Conservation (phyloP, 2,888 invertebrate genomes). For the Gymnosoma rotundatum region DNA sequence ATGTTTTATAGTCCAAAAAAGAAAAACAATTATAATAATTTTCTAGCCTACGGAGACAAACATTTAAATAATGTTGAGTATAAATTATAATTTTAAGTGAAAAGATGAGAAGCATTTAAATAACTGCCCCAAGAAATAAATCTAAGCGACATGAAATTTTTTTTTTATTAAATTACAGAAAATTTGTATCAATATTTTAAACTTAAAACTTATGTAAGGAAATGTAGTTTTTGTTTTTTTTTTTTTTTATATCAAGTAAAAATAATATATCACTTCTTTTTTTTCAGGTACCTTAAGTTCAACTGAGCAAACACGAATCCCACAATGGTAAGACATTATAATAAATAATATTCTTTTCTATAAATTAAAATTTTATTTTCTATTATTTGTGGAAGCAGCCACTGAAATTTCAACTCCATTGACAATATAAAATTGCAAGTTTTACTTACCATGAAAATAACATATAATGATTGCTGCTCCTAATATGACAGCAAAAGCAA, state of each 20-base stretch:
- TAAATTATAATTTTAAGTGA: neutral
- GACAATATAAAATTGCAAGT: too few relatives aligned
- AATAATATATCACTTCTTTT: neutral
- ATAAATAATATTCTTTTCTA: neutral
- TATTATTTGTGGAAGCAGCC: too few relatives aligned
- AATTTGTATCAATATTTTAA: too few relatives aligned
- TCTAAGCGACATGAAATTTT: too few relatives aligned
- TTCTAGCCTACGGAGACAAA: slow-evolving; percentile 2
- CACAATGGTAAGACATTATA: slow-evolving; percentile 4
- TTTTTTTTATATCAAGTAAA: too few relatives aligned
- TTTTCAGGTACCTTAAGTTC: slow-evolving; percentile 6
- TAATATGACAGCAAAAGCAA: too few relatives aligned
- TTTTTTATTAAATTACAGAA: too few relatives aligned
- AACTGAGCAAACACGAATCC: neutral
- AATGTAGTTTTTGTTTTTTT: too few relatives aligned
- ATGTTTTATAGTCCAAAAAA: neutral
- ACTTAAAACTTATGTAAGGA: too few relatives aligned
- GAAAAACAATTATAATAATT: slow-evolving; percentile 16
- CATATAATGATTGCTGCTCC: too few relatives aligned
- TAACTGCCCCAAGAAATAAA: neutral
- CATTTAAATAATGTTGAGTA: slow-evolving; percentile 24
- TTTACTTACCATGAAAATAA: too few relatives aligned
- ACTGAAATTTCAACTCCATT: too few relatives aligned
- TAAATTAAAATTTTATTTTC: neutral
- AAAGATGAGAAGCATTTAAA: neutral